Conservation (phyloP, 2,888 invertebrate species). For the Thalpophila matura region DNA sequence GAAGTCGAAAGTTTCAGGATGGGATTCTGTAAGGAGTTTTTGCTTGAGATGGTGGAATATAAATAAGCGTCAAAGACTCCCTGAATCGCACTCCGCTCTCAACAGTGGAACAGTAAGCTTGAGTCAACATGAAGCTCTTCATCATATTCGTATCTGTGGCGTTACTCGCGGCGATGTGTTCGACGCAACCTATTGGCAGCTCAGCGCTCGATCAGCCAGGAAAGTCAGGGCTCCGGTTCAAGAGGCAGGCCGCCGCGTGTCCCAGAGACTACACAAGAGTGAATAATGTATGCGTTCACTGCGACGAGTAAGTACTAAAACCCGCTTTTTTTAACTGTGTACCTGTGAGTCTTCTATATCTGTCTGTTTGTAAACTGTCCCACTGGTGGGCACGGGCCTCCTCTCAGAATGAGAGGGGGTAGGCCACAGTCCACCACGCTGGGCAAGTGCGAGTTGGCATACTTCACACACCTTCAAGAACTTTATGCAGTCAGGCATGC, state of each 20-base stretch:
- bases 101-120: neutral
- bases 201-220: neutral
- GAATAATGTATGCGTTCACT: neutral
- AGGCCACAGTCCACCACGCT: too few relatives aligned
- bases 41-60: too few relatives aligned
- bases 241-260: slow-evolving; percentile 8
- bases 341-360: too few relatives aligned
- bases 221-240: neutral
- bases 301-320: slow-evolving; percentile 7
- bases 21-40: too few relatives aligned
- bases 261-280: neutral
- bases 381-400: too few relatives aligned
- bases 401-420: too few relatives aligned
- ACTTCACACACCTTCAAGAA: too few relatives aligned
- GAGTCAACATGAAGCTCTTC: slow-evolving; percentile 14
- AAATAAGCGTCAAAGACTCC: neutral
- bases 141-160: neutral
- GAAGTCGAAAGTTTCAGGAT: too few relatives aligned
- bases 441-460: too few relatives aligned
- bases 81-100: slow-evolving; percentile 1
- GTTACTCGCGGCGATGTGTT: neutral
- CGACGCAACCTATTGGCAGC: neutral
- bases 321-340: too few relatives aligned
- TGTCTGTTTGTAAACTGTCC: too few relatives aligned
- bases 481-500: too few relatives aligned